Evolutionary conservation across 1,140 invertebrate genomes (phyloP).

Genomic region (Apolygus lucorum): DNA sequence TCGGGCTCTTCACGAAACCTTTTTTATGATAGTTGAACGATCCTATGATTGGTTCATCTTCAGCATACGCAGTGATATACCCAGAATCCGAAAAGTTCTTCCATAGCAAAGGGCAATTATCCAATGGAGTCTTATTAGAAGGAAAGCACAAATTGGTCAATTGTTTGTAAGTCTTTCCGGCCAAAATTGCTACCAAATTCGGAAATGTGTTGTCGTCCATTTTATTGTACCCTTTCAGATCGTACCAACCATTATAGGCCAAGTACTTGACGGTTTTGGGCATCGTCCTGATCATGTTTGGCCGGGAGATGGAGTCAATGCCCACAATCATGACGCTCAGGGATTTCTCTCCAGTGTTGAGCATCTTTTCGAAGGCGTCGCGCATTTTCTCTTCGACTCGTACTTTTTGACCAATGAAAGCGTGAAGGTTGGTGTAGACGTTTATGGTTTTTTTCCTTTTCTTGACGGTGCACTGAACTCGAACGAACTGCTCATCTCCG

Average conservation of each 20-base stretch:
- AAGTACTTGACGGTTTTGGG: slow-evolving; percentile 60
- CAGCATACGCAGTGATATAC: slow-evolving; percentile 68
- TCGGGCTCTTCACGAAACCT: slow-evolving; percentile 68
- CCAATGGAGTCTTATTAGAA: slow-evolving; percentile 41
- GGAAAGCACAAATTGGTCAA: slow-evolving; percentile 45
- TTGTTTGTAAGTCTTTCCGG: slow-evolving; percentile 48
- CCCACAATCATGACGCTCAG: slow-evolving; percentile 63
- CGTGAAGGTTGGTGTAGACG: slow-evolving; percentile 42
- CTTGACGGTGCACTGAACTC: slow-evolving; percentile 41
- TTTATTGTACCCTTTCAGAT: slow-evolving; percentile 54
- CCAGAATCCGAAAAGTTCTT: slow-evolving; percentile 58
- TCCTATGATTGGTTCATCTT: slow-evolving; percentile 64
- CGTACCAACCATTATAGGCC: slow-evolving; percentile 47
- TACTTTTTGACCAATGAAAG: slow-evolving; percentile 26
- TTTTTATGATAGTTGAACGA: slow-evolving; percentile 72
- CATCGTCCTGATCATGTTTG: slow-evolving; percentile 65
- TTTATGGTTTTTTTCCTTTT: slow-evolving; percentile 36
- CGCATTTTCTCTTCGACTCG: slow-evolving; percentile 27
- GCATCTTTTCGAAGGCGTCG: slow-evolving; percentile 24
- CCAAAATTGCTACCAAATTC: slow-evolving; percentile 67
- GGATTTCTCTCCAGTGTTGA: slow-evolving; percentile 29
- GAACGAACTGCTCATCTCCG: slow-evolving; percentile 39
- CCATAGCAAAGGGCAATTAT: slow-evolving; percentile 70
- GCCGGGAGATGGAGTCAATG: slow-evolving; percentile 72
- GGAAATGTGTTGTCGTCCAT: slow-evolving; percentile 73